Evolutionary conservation across 2,113 vertebrate species (phyloP).

Genomic region (Coreoperca whiteheadi): DNA sequence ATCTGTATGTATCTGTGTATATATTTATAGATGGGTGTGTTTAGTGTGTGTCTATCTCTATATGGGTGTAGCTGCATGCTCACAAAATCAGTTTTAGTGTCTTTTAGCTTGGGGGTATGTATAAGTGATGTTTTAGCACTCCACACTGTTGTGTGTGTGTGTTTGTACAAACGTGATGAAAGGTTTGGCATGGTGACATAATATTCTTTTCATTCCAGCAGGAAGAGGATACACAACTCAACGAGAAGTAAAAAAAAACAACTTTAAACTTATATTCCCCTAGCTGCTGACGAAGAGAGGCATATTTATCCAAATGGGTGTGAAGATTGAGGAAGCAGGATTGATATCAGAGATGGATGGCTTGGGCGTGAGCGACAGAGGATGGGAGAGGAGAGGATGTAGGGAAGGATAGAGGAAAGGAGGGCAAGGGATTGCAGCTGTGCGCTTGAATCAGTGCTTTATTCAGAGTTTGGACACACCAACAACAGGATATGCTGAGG

Average conservation of each 20-base stretch:
- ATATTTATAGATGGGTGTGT: neutral
- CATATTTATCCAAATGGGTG: slow-evolving; percentile 36
- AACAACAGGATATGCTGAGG: slow-evolving; percentile 74
- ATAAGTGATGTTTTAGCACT: neutral
- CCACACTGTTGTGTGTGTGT: slow-evolving; percentile 14
- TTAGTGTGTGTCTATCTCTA: neutral
- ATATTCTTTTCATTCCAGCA: slow-evolving; percentile 22
- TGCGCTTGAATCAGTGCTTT: slow-evolving; percentile 76
- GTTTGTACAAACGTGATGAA: slow-evolving; percentile 6
- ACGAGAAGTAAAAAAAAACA: neutral
- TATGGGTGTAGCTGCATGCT: neutral
- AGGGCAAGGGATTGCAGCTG: slow-evolving; percentile 74
- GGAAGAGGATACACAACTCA: slow-evolving; percentile 26
- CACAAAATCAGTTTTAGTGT: neutral
- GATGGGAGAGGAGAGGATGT: slow-evolving; percentile 66
- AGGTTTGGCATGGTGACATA: neutral
- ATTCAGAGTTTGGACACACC: slow-evolving; percentile 66
- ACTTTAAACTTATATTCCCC: slow-evolving; percentile 3
- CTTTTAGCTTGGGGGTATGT: neutral
- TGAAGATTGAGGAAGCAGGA: slow-evolving; percentile 46
- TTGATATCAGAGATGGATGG: slow-evolving; percentile 39
- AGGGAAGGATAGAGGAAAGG: slow-evolving; percentile 67
- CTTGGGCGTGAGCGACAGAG: slow-evolving; percentile 38
- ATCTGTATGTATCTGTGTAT: neutral
- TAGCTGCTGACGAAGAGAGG: slow-evolving; percentile 15